Conservation (phyloP, 2,797 vertebrate species). For the Liasis olivaceus region DNA sequence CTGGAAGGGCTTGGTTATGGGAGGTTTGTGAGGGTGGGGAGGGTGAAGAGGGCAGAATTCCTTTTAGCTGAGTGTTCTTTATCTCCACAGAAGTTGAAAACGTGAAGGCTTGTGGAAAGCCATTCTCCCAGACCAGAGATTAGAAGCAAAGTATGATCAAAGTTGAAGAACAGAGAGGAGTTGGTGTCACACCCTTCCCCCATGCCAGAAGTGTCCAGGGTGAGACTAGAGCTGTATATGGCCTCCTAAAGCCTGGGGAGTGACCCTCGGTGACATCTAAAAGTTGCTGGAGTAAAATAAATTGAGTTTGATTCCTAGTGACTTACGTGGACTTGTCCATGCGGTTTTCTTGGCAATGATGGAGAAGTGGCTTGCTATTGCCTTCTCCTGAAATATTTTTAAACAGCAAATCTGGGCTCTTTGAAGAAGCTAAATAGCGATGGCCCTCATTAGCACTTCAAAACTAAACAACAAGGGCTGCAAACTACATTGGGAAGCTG, state of each 20-base stretch:
- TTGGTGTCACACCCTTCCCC: background rate
- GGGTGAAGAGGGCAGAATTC: constrained; percentile 61
- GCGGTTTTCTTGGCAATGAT: background rate
- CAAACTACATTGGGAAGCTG: background rate
- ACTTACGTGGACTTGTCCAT: background rate
- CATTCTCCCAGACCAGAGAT: constrained; percentile 54
- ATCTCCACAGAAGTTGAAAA: constrained; percentile 64
- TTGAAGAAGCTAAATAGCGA: background rate
- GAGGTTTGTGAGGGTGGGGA: background rate
- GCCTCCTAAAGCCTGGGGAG: background rate
- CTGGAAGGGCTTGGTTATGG: constrained; percentile 61
- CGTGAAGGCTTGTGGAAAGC: constrained; percentile 41
- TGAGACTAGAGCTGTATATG: background rate
- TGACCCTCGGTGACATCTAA: background rate
- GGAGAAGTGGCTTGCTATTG: background rate
- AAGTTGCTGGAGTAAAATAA: background rate
- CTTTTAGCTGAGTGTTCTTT: constrained; percentile 63
- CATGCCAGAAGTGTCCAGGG: background rate
- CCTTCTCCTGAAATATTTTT: background rate
- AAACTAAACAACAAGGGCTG: background rate
- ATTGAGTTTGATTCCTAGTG: background rate
- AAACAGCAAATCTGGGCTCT: background rate
- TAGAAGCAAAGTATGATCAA: constrained; percentile 44
- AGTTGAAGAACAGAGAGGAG: background rate
- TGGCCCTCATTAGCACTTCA: background rate